Base-by-base conservation (phyloP, 2,888 invertebrate genomes). In the Drosophila prostipennis region DNA sequence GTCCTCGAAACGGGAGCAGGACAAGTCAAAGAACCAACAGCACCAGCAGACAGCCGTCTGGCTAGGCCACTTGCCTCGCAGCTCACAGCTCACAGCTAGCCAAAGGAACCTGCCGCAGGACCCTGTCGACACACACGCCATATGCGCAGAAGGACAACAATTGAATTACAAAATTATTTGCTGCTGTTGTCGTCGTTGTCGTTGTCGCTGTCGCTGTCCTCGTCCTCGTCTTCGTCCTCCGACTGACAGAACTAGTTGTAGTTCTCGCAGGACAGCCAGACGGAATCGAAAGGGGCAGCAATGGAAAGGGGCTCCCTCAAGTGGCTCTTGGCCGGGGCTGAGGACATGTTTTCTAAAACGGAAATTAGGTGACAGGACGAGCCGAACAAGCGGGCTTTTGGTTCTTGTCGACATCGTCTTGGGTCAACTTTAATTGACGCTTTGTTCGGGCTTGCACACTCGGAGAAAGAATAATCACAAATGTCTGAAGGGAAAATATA, bases 341-440 rank as follows among this genome's bases (percentile, higher is more conserved):
- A 77, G 78, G 86, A 84, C 86, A 72, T 78, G 84, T 86, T 82
- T 74, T 70, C 77, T 72, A 86, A 79, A 85, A 83, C 85, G 85
- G 85, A 85, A 85, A 85, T 85, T 88, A 88, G 85, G 85, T 88
- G 88, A 85, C 85, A 85, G 86, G 76, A 73, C 68, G 83, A 76
- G 81, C 67, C 79, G 80, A 63, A 63, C 61, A 60, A 42, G 61
- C 59, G 58, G 64, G 49, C 65, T 64, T 58, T 49, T 40, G 53
- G 58, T 72, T 64, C 58, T 64, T 55, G 56, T 42, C 72, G 53
- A 68, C 74, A 61, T 64, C 69, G 70, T 76, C 87, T 84, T 87
- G 81, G 87, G 84, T 80, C 79, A 83, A 75, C 69, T 86, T 86
- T 82, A 82, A 82, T 82, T 86, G 82, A 78, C 65, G 65, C 65